Conservation (phyloP, 2,888 invertebrate genomes). For the Mesorhabditis spiculigera region DNA sequence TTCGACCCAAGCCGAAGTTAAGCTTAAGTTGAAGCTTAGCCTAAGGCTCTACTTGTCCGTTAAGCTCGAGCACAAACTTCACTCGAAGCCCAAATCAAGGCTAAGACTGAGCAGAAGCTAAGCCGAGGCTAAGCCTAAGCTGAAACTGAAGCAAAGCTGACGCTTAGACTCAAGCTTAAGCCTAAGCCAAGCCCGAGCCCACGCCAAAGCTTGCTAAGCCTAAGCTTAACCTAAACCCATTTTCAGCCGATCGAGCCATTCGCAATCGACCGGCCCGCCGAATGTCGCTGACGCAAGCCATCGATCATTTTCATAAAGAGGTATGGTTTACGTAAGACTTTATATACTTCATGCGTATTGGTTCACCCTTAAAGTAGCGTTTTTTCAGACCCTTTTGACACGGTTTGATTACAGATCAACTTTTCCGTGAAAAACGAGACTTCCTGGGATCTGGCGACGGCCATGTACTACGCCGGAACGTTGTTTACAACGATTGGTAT, state of each 20-base stretch:
- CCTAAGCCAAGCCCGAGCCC: too few species aligned
- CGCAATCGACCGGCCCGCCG: constrained; percentile 16
- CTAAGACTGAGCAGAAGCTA: too few species aligned
- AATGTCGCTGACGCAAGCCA: constrained; percentile 44
- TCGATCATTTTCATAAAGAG: constrained; percentile 47
- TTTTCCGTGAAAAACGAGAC: constrained; percentile 23
- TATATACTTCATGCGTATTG: not conserved
- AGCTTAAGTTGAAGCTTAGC: too few species aligned
- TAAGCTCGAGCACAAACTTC: too few species aligned
- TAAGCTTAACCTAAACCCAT: not conserved
- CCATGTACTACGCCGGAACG: constrained; percentile 55
- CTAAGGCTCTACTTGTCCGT: too few species aligned
- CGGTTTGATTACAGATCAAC: not conserved
- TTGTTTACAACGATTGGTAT: constrained; percentile 55
- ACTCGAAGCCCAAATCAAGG: too few species aligned
- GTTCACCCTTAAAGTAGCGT: not conserved
- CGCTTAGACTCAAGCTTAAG: too few species aligned
- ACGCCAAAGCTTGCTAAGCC: too few species aligned
- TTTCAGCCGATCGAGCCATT: not conserved
- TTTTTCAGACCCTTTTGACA: not conserved
- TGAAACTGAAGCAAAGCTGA: too few species aligned
- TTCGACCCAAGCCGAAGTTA: too few species aligned
- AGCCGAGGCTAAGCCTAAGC: too few species aligned
- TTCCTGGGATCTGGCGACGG: constrained; percentile 48
- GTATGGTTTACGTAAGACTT: constrained; percentile 23